Percentiles rank a stretch among this genome's conserved stretches.
These are phyloP conservation scores for Drosophila cardini DNA, from an alignment of 1,140 invertebrate species.

Conservation along the genomic window DNA sequence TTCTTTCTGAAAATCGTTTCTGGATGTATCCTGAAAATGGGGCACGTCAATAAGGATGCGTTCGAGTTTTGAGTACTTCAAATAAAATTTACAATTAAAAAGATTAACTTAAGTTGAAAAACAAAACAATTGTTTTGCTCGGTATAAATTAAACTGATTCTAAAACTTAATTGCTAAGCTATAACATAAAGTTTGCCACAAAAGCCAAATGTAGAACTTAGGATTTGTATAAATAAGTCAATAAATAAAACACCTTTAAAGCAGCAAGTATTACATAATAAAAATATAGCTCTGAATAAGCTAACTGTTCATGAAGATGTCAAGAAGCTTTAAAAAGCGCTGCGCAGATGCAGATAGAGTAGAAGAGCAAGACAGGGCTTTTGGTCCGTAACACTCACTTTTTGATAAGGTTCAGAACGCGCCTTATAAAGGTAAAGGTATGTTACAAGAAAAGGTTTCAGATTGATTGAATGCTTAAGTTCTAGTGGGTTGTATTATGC, in stretches of 20 bases:
- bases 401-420: conserved; percentile 47
- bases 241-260: conserved; percentile 72
- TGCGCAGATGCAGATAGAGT: conserved; percentile 34
- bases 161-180: conserved; percentile 58
- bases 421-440: conserved; percentile 30
- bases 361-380: conserved; percentile 32
- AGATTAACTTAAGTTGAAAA: conserved; percentile 1
- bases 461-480: conserved; percentile 71
- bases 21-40: conserved; percentile 34
- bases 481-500: conserved; percentile 75
- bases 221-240: conserved; percentile 29
- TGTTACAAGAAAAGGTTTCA: conserved; percentile 39
- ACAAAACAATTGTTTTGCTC: conserved; percentile 11
- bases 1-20: conserved; percentile 13
- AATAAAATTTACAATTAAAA: background rate
- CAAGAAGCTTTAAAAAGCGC: conserved; percentile 54
- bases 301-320: conserved; percentile 41
- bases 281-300: conserved; percentile 61
- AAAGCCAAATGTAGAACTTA: conserved; percentile 35
- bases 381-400: conserved; percentile 48
- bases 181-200: conserved; percentile 64
- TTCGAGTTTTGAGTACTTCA: conserved; percentile 26
- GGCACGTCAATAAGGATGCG: conserved; percentile 22
- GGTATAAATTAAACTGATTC: conserved; percentile 13
- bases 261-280: conserved; percentile 76